phyloP scores from a whole-genome alignment of 2,797 vertebrate species.

The Coranthus polyacanthus region DNA sequence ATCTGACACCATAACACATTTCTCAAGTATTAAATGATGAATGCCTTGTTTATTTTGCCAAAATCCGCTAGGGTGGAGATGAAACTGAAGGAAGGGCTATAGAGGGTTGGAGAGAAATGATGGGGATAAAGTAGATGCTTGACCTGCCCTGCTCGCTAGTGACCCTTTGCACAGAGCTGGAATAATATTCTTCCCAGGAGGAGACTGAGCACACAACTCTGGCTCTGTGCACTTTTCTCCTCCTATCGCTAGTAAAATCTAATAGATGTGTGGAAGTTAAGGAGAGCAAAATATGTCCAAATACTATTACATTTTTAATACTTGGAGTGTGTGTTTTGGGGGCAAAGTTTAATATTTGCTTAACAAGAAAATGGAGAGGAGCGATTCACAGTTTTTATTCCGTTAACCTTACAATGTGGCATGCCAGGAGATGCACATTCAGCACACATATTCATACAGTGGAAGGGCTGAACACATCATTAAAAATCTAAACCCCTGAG shows the following conservation, averaged over 20 bases:
- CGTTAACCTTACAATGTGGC: neutral
- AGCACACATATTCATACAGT: neutral
- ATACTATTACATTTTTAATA: conserved; percentile 49
- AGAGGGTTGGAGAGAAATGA: conserved; percentile 49
- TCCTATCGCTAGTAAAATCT: conserved; percentile 58
- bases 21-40: conserved; percentile 13
- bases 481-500: conserved; percentile 54
- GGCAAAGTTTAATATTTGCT: conserved; percentile 10
- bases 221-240: conserved; percentile 50
- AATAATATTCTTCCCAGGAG: conserved; percentile 77
- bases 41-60: conserved; percentile 42
- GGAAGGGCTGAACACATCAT: conserved; percentile 47
- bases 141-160: conserved; percentile 65
- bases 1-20: conserved; percentile 12
- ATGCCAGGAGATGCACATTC: conserved; percentile 25
- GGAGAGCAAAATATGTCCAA: conserved; percentile 49
- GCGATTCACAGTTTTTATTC: conserved; percentile 7
- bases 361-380: conserved; percentile 5
- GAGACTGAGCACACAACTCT: conserved; percentile 57
- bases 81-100: conserved; percentile 48
- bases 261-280: conserved; percentile 45
- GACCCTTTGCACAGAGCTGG: conserved; percentile 70
- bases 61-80: conserved; percentile 48
- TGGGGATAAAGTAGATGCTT: conserved; percentile 68
- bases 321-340: conserved; percentile 4